Evolutionary conservation across 2,888 invertebrate genomes (phyloP).

Genomic region (Chromoteleia sp.): DNA sequence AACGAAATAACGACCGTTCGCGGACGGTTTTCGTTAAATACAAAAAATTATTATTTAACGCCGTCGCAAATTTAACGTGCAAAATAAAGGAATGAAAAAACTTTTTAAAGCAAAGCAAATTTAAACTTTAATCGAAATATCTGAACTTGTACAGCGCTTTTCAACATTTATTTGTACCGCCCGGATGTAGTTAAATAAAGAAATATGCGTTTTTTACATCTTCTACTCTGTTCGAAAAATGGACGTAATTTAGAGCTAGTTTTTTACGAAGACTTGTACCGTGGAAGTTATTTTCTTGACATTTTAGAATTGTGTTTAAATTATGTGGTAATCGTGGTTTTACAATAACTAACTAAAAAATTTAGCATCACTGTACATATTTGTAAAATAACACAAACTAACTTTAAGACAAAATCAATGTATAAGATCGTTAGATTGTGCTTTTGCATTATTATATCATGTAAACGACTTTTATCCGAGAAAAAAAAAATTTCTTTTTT

Average conservation of each 20-base stretch:
- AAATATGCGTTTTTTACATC: slow-evolving; percentile 21
- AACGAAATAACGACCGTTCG: slow-evolving; percentile 33
- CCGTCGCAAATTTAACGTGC: slow-evolving; percentile 16
- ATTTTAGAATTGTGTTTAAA: slow-evolving; percentile 6
- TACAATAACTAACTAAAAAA: too few species aligned
- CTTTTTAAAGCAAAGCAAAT: slow-evolving; percentile 12
- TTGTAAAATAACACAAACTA: too few species aligned
- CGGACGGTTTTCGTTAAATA: slow-evolving; percentile 15
- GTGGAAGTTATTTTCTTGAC: background rate
- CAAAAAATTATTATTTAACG: slow-evolving; percentile 35
- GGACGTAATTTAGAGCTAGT: background rate
- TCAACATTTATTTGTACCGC: slow-evolving; percentile 6
- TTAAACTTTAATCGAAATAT: slow-evolving; percentile 26
- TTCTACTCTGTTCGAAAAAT: slow-evolving; percentile 1
- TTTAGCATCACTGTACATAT: too few species aligned
- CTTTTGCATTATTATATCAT: too few species aligned
- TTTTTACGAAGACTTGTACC: background rate
- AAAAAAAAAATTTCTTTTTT: too few species aligned
- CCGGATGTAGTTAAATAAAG: slow-evolving; percentile 6
- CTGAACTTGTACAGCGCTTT: slow-evolving; percentile 10
- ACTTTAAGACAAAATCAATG: too few species aligned
- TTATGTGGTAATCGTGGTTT: background rate
- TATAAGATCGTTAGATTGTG: too few species aligned
- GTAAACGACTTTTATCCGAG: too few species aligned
- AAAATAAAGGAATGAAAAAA: background rate